These are phyloP conservation scores for Cynocephalus volans DNA, from an alignment of 2,113 vertebrate species.

Conservation along the genomic window DNA sequence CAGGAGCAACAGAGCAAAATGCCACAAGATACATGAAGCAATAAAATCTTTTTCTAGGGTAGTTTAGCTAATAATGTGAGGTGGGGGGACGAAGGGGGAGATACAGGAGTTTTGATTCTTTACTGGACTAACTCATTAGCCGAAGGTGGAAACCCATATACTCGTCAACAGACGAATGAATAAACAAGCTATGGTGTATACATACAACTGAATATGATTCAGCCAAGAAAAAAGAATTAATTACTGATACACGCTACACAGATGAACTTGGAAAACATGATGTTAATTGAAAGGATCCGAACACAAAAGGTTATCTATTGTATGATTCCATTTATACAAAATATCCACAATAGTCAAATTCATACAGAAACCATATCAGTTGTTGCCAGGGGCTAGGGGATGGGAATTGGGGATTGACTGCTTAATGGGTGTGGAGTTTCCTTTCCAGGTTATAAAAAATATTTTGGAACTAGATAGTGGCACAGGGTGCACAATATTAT, in stretches of 20 bases:
- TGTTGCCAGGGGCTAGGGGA: neutral
- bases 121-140: neutral
- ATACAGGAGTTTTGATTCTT: neutral
- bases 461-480: neutral
- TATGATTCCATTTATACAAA: conserved; percentile 13
- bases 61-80: neutral
- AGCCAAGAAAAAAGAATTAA: neutral
- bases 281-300: conserved; percentile 24
- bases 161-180: neutral
- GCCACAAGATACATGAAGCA: neutral
- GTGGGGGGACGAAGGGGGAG: neutral
- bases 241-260: neutral
- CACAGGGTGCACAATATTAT: neutral
- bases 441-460: conserved; percentile 20
- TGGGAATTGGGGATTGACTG: neutral
- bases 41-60: neutral
- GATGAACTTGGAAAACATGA: conserved; percentile 15
- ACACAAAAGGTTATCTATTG: neutral
- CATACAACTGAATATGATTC: neutral
- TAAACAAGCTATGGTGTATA: neutral
- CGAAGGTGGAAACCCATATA: neutral
- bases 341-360: neutral
- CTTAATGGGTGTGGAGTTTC: neutral
- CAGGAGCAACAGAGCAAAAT: neutral
- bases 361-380: neutral